Conservation (phyloP, 2,113 vertebrate genomes). For the Catharus bicknelli region DNA sequence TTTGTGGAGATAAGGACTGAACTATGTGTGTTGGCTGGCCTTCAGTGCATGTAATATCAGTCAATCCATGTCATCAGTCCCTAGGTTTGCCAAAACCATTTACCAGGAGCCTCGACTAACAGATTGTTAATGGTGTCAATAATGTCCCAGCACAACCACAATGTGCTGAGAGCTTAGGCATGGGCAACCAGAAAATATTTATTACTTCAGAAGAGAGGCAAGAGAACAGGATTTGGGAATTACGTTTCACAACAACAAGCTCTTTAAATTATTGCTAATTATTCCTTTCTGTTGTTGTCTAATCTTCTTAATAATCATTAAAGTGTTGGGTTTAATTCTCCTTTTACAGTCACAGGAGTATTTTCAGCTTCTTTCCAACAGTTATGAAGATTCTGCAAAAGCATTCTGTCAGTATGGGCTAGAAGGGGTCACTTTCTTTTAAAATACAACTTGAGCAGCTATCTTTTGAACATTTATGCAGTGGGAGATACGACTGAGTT, state of each 20-base stretch:
- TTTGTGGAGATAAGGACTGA: neutral
- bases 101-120: neutral
- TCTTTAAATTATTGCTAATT: neutral
- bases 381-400: neutral
- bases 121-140: neutral
- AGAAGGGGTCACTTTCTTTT: neutral
- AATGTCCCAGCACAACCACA: neutral
- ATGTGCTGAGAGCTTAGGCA: neutral
- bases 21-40: neutral
- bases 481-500: neutral
- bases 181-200: neutral
- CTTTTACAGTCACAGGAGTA: neutral
- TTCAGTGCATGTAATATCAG: neutral
- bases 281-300: neutral
- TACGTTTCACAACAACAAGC: neutral
- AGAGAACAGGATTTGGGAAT: neutral
- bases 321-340: neutral
- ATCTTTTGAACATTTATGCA: neutral
- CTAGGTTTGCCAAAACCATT: neutral
- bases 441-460: neutral
- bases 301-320: neutral
- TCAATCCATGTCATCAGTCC: neutral
- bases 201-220: neutral
- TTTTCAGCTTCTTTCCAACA: neutral
- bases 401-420: neutral